phyloP scores from a whole-genome alignment of 2,888 invertebrate species.

The Eupithecia dodoneata region DNA sequence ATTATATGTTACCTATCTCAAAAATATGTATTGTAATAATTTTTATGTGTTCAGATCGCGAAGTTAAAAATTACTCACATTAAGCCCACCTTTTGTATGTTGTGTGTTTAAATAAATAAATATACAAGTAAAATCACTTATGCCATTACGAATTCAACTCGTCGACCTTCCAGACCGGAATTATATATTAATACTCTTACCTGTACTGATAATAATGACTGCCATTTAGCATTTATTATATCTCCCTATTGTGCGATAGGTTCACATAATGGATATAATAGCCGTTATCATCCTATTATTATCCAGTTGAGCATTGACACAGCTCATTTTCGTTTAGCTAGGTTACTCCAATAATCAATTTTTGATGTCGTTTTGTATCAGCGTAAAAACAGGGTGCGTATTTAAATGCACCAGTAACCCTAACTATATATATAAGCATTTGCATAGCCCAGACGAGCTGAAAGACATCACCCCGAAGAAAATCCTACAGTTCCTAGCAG shows the following conservation, averaged over 20 bases:
- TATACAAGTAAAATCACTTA: neutral
- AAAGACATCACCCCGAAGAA: too few species aligned
- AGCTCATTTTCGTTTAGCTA: constrained; percentile 15
- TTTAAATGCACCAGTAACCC: neutral
- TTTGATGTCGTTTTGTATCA: neutral
- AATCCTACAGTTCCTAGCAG: too few species aligned
- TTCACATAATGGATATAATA: constrained; percentile 43
- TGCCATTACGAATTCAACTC: constrained; percentile 12
- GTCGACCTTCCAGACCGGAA: constrained; percentile 26
- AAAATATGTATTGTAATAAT: too few species aligned
- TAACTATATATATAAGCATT: too few species aligned
- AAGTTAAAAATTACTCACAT: neutral
- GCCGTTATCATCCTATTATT: constrained; percentile 44
- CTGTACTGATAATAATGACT: constrained; percentile 44
- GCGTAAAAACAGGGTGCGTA: neutral
- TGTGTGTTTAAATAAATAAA: neutral
- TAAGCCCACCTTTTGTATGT: neutral
- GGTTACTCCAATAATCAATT: neutral
- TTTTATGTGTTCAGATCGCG: too few species aligned
- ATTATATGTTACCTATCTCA: too few species aligned
- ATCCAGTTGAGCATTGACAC: constrained; percentile 31
- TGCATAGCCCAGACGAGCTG: too few species aligned
- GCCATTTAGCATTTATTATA: constrained; percentile 47
- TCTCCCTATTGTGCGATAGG: constrained; percentile 44
- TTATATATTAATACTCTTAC: constrained; percentile 40